Conservation (phyloP, 1,140 invertebrate genomes). For the Microplitis mediator region DNA sequence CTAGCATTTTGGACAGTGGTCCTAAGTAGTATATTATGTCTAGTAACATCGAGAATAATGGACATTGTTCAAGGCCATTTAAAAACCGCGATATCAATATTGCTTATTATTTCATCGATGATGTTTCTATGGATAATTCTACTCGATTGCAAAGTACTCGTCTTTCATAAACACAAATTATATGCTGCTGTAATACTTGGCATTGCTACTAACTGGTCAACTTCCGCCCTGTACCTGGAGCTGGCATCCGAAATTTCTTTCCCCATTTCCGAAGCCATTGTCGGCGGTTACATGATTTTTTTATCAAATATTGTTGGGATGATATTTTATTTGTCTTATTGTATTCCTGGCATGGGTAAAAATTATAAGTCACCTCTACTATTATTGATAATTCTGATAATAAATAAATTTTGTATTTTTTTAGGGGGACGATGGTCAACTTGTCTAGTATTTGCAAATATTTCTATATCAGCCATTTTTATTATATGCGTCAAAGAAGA, state of each 20-base stretch:
- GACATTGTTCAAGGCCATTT: slow-evolving; percentile 51
- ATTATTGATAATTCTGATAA: neutral
- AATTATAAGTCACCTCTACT: neutral
- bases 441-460: slow-evolving; percentile 29
- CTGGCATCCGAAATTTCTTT: slow-evolving; percentile 61
- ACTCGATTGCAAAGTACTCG: slow-evolving; percentile 41
- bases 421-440: slow-evolving; percentile 33
- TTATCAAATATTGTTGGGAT: slow-evolving; percentile 55
- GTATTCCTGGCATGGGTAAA: slow-evolving; percentile 53
- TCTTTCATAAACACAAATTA: slow-evolving; percentile 44
- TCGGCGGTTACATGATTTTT: slow-evolving; percentile 60
- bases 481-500: slow-evolving; percentile 31
- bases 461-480: slow-evolving; percentile 25
- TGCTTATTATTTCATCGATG: slow-evolving; percentile 45
- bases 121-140: slow-evolving; percentile 55
- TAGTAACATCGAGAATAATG: slow-evolving; percentile 46
- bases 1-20: slow-evolving; percentile 54
- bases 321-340: slow-evolving; percentile 55
- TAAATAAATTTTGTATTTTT: neutral
- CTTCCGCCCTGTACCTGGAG: slow-evolving; percentile 60
- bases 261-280: slow-evolving; percentile 62
- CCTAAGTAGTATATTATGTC: slow-evolving; percentile 44
- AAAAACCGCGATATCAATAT: slow-evolving; percentile 43
- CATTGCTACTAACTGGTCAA: slow-evolving; percentile 57
- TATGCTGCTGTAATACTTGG: slow-evolving; percentile 50